Evolutionary conservation across 2,888 invertebrate genomes (phyloP), one percentile per base, ranked within the genome.

Genomic region (Sminthurides aquaticus): DNA sequence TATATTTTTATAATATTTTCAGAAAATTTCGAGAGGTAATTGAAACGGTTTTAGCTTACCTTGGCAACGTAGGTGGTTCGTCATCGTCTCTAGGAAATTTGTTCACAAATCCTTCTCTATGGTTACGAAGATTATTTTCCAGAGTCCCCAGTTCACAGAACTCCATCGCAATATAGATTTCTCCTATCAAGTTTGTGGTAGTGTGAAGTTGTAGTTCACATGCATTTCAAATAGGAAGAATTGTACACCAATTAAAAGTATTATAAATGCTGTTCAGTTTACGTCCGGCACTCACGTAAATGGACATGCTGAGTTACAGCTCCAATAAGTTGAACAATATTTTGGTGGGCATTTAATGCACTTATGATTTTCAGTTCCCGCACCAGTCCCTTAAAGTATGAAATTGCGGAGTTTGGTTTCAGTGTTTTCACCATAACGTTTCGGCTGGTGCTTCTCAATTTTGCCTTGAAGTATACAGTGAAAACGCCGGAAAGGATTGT

Each of bases 311-410:
- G 18, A 8, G 52, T 52, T 22, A 52, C 52, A 15, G 62, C 62
- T 48, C 62, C 62, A 5, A 62, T 34, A 1, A 62, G 22, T 11
- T 34, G 29, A 8, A 62, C 28, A 57, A 62, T 57, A 20, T 62
- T 62, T 27, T 62, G 56, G 34, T 62, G 62, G 3, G 24, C 27
- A n/a, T 25, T 25, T 24, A 62, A n/a, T 48, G 57, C 8, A 24
- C 57, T 57, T 34, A 62, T 15, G 25, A 62, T 56, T 62, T 62
- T 62, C 24, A 62, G 8, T 49, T 62, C 62, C 3, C 62, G 20
- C 1, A 62, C 62, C 15, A 62, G 49, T n/a, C 56, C 62, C 28
- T 62, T 62, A 20, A 62, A 62, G 25, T 56, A 62, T 22, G 43
- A 27, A 48, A 62, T 22, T 57, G 55, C 62, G 1, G 57, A 27